Conservation (phyloP, 2,888 invertebrate genomes). For the Pachycephus smyrnensis region DNA sequence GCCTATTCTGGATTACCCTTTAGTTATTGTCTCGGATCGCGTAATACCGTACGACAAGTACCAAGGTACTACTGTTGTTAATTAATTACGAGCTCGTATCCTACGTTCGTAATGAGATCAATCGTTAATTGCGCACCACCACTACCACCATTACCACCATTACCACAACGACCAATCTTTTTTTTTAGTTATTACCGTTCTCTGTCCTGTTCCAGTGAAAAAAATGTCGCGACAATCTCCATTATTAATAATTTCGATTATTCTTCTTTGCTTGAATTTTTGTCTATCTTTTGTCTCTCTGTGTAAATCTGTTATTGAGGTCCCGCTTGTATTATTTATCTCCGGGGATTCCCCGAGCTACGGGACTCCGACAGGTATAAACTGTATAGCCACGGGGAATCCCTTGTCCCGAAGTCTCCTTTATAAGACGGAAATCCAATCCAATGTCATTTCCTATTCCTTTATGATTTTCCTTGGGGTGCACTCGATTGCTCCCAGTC, state of each 20-base stretch:
- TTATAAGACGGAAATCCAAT: background rate
- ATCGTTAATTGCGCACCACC: background rate
- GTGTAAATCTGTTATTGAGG: background rate
- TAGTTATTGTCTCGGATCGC: background rate
- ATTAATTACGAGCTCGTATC: background rate
- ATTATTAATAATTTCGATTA: background rate
- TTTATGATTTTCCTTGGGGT: background rate
- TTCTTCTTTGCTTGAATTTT: background rate
- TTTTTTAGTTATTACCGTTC: background rate
- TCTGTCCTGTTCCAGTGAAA: background rate
- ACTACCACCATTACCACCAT: background rate
- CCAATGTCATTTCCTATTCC: background rate
- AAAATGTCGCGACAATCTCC: background rate
- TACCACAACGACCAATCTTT: background rate
- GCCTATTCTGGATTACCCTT: conserved; percentile 65
- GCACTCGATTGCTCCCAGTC: background rate
- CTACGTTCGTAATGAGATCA: background rate
- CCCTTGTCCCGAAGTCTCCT: background rate
- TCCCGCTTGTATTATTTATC: background rate
- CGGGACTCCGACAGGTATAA: background rate
- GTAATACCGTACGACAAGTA: conserved; percentile 2
- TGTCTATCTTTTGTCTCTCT: background rate
- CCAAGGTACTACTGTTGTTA: background rate
- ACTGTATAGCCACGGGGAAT: background rate
- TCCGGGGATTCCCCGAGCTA: background rate